phyloP scores from a whole-genome alignment of 2,888 invertebrate genomes.

The Cephonodes hylas region DNA sequence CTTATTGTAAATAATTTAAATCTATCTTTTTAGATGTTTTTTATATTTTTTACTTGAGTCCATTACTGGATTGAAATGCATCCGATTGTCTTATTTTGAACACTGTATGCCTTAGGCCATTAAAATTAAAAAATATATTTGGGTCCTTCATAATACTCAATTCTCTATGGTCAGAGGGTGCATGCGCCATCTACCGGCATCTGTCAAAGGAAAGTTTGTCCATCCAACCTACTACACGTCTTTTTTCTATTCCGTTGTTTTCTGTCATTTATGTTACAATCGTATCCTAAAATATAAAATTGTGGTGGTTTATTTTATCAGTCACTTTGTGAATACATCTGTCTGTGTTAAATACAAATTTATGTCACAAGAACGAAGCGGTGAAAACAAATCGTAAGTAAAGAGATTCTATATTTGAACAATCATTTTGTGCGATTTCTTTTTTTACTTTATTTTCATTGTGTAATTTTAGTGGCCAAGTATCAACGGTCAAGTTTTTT shows the following conservation, averaged over 20 bases:
- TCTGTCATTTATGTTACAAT: slow-evolving; percentile 62
- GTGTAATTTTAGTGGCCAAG: slow-evolving; percentile 3
- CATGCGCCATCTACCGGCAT: slow-evolving; percentile 60
- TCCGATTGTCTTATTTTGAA: neutral
- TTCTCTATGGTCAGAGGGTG: slow-evolving; percentile 30
- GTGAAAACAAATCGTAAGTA: slow-evolving; percentile 56
- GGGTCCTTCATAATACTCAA: slow-evolving; percentile 49
- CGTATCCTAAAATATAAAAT: slow-evolving; percentile 55
- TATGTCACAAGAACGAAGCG: slow-evolving; percentile 35
- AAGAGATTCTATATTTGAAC: slow-evolving; percentile 42
- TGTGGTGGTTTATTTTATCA: slow-evolving; percentile 43
- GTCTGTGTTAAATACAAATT: slow-evolving; percentile 45
- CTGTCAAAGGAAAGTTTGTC: slow-evolving; percentile 40
- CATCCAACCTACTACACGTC: slow-evolving; percentile 63
- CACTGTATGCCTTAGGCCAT: too few species aligned
- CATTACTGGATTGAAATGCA: neutral
- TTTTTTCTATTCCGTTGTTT: slow-evolving; percentile 70
- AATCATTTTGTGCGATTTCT: slow-evolving; percentile 50
- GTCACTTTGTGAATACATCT: slow-evolving; percentile 44
- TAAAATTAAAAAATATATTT: slow-evolving; percentile 18
- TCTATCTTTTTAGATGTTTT: too few species aligned
- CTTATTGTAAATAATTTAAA: too few species aligned
- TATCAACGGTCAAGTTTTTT: slow-evolving; percentile 1
- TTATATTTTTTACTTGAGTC: neutral
- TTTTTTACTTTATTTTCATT: slow-evolving; percentile 35